phyloP scores from a whole-genome alignment of 2,113 vertebrate species.

The Budorcas taxicolor region DNA sequence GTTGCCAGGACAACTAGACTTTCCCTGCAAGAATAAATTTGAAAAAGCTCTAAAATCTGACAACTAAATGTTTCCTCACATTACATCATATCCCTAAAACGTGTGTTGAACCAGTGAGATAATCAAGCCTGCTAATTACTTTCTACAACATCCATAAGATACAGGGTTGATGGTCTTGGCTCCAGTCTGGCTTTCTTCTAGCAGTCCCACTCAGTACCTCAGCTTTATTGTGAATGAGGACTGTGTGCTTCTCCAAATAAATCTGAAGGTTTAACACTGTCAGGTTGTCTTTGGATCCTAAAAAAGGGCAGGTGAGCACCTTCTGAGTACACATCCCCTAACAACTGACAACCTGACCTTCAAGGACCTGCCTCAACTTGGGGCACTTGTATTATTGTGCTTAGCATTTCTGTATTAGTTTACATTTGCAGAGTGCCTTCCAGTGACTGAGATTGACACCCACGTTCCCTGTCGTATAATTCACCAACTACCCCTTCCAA shows the following conservation, averaged over 20 bases:
- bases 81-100: conserved; percentile 67
- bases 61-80: conserved; percentile 70
- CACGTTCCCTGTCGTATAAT: not conserved
- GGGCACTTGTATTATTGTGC: not conserved
- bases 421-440: not conserved
- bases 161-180: conserved; percentile 44
- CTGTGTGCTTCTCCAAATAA: conserved; percentile 21
- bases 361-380: not conserved
- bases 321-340: not conserved
- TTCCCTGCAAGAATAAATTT: conserved; percentile 72
- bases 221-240: not conserved
- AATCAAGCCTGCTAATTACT: conserved; percentile 74
- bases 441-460: not conserved
- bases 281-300: not conserved
- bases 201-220: not conserved
- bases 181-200: conserved; percentile 38
- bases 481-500: not conserved
- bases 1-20: conserved; percentile 78
- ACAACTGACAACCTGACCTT: not conserved
- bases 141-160: conserved; percentile 63
- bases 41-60: conserved; percentile 73
- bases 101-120: conserved; percentile 54
- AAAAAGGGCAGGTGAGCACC: not conserved
- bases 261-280: not conserved
- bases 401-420: not conserved